Base-by-base conservation (phyloP, 2,888 invertebrate species). In the Zaprionus bogoriensis region DNA sequence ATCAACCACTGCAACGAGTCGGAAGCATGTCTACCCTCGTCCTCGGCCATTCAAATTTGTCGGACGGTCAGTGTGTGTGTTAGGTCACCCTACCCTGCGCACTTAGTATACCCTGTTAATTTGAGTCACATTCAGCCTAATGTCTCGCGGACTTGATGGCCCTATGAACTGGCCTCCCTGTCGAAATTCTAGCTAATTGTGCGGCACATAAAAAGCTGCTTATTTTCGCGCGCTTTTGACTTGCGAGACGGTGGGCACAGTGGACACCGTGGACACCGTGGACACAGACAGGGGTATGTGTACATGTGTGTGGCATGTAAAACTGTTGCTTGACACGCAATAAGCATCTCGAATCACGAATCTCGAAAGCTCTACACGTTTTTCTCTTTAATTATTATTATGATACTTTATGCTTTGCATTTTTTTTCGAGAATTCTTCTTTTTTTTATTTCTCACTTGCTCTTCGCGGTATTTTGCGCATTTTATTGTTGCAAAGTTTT, bases 401-500 rank as follows among this genome's bases (percentile, higher is more conserved):
- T 65, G 58, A 50, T 65, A 23, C 41, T 65, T 64, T 36, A 51
- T 50, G 57, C 41, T 50, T 50, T 46, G 48, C 20, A 47, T 47
- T 17, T 47, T n/a, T 28, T 23, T 42, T 39, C 17, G 36, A n/a
- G 22, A 32, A 44, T 36, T 50, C 14, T 41, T 28, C 28, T 12
- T 42, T 9, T 22, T 47, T 44, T 39, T 36, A 3, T 36, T 20
- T 41, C 41, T 41, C n/a, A 22, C 41, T 50, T 14, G 32, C 22
- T 38, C 51, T 70, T 77, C 54, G 58, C 52, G 32, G 61, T 42
- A 62, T 77, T 74, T 50, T 38, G 74, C 36, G 41, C 57, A 55
- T 59, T 70, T 77, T 80, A 67, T 70, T 62, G 62, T 65, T 39
- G 59, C 54, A 63, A 65, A 76, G 61, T 78, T 78, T 83, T 83